phyloP scores from a whole-genome alignment of 2,888 invertebrate species.

The Syrista parreyssii region DNA sequence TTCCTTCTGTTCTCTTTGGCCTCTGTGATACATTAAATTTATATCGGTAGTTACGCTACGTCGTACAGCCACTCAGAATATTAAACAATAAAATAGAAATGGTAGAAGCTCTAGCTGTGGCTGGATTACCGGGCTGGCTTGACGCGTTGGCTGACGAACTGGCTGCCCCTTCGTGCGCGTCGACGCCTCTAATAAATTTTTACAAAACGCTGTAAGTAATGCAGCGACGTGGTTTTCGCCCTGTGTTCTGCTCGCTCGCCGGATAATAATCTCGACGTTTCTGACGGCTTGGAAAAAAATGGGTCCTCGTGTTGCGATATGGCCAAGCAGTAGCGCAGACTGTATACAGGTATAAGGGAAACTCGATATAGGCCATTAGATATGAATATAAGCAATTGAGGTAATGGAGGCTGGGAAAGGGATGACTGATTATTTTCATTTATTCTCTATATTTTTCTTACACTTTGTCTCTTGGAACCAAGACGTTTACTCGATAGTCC shows the following conservation, averaged over 20 bases:
- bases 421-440: conserved; percentile 7
- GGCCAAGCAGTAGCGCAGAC: background rate
- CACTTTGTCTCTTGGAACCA: background rate
- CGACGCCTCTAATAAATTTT: conserved; percentile 30
- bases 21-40: conserved; percentile 28
- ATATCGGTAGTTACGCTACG: conserved; percentile 34
- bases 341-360: background rate
- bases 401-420: background rate
- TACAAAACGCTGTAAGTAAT: conserved; percentile 24
- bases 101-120: background rate
- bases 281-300: conserved; percentile 10
- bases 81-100: conserved; percentile 48
- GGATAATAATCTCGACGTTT: conserved; percentile 21
- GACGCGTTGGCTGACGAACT: background rate
- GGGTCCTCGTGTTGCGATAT: background rate
- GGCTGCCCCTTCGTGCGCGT: background rate
- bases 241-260: background rate
- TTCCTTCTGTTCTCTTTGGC: background rate
- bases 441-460: background rate
- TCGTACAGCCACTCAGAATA: conserved; percentile 39
- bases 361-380: background rate
- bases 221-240: conserved; percentile 24
- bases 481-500: background rate
- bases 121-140: background rate
- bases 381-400: background rate